A percentile compares a stretch with the other conserved stretches of the same genome.
phyloP scores from a whole-genome alignment of 2,888 invertebrate species.

The Pandemis heparana region DNA sequence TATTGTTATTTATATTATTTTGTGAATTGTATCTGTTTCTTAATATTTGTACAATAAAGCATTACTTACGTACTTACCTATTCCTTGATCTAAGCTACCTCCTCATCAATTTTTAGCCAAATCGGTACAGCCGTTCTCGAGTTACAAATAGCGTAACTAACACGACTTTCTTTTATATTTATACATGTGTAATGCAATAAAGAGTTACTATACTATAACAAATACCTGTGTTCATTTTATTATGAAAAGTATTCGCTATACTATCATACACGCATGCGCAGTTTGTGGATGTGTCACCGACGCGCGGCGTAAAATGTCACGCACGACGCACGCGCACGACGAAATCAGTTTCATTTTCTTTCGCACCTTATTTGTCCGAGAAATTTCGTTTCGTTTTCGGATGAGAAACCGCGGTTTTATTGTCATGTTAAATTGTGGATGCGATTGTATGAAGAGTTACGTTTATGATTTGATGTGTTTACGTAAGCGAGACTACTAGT shows the following conservation, averaged over 20 bases:
- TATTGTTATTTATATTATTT: no score
- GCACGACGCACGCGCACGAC: conserved; percentile 25
- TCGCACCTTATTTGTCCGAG: conserved; percentile 8
- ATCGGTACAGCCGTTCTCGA: no score
- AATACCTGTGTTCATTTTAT: background rate
- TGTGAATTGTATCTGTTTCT: no score
- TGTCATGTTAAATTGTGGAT: background rate
- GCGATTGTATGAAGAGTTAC: background rate
- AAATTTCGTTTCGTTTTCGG: conserved; percentile 18
- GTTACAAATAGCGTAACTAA: no score
- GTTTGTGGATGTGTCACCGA: conserved; percentile 34
- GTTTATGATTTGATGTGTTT: background rate
- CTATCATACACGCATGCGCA: background rate
- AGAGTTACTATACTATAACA: no score
- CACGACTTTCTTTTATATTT: no score
- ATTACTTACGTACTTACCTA: no score
- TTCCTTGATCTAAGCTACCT: no score
- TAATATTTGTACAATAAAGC: no score
- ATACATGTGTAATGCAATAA: no score
- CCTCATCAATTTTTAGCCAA: no score
- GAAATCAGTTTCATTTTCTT: conserved; percentile 40
- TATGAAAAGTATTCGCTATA: background rate
- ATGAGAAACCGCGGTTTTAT: background rate
- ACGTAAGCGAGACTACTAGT: background rate
- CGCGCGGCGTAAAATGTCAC: conserved; percentile 26